Evolutionary conservation across 2,797 vertebrate species (phyloP).

Genomic region (Ciconia nigra): DNA sequence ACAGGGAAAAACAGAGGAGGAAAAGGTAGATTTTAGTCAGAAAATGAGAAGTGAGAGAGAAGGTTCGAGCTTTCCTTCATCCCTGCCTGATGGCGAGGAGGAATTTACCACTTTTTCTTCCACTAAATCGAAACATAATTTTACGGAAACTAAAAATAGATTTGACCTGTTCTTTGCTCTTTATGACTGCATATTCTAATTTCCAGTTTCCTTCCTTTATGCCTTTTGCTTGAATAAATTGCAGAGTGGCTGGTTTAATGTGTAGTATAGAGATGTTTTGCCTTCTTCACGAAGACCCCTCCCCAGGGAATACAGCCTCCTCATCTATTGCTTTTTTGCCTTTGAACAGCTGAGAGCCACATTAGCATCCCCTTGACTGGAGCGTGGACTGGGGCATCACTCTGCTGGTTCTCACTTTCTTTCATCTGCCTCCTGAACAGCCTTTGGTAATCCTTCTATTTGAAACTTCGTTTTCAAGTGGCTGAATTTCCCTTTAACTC

Average conservation of each 20-base stretch:
- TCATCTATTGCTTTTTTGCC: not conserved
- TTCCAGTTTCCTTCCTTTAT: not conserved
- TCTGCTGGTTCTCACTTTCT: not conserved
- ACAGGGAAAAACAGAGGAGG: not conserved
- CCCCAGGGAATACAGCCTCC: not conserved
- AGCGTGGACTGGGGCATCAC: not conserved
- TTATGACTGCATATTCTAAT: not conserved
- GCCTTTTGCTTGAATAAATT: not conserved
- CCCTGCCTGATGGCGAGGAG: not conserved
- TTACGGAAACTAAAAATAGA: not conserved
- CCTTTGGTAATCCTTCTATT: not conserved
- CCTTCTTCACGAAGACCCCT: not conserved
- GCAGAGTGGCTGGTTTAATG: not conserved
- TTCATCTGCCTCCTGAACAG: conserved; percentile 17
- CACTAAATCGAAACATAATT: not conserved
- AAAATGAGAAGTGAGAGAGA: not conserved
- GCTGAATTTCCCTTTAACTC: not conserved
- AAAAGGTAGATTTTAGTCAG: not conserved
- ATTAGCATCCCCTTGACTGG: not conserved
- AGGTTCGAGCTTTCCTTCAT: not conserved
- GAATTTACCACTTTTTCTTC: not conserved
- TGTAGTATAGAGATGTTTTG: not conserved
- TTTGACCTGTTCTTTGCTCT: not conserved
- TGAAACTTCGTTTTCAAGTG: conserved; percentile 6
- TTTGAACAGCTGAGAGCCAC: not conserved